A percentile compares a stretch with the other conserved stretches of the same genome.
These are phyloP conservation scores for Phyllostomus discolor DNA, from an alignment of 2,113 vertebrate genomes.

Conservation along the genomic window DNA sequence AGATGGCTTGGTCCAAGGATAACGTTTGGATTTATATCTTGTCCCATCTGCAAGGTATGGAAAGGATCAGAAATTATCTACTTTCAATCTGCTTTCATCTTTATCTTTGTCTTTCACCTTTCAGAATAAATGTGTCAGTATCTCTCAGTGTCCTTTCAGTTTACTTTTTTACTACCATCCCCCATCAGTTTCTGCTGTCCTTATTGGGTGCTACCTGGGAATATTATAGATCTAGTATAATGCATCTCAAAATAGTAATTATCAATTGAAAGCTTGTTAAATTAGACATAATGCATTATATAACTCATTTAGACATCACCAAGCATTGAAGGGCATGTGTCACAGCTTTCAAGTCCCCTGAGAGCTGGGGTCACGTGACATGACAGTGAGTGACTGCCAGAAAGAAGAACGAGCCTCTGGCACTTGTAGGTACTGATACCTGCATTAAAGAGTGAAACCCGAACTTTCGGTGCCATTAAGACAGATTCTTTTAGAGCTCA, in stretches of 20 bases:
- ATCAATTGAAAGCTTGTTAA: neutral
- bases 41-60: conserved; percentile 98
- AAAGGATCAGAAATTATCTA: neutral
- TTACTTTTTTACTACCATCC: neutral
- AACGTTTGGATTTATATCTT: conserved; percentile 98
- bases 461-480: neutral
- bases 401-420: neutral
- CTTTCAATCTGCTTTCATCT: neutral
- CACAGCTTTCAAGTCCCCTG: neutral
- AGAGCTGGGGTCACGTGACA: neutral
- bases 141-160: neutral
- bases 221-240: neutral
- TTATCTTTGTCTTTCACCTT: neutral
- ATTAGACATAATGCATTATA: neutral
- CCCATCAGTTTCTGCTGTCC: neutral
- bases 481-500: neutral
- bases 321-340: neutral
- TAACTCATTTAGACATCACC: neutral
- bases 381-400: neutral
- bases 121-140: neutral
- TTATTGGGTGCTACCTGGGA: neutral
- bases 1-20: conserved; percentile 98
- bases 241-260: neutral
- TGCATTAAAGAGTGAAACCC: neutral
- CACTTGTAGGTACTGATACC: neutral